Evolutionary conservation across 2,113 vertebrate species (phyloP).

Genomic region (Turdus rufiventris): DNA sequence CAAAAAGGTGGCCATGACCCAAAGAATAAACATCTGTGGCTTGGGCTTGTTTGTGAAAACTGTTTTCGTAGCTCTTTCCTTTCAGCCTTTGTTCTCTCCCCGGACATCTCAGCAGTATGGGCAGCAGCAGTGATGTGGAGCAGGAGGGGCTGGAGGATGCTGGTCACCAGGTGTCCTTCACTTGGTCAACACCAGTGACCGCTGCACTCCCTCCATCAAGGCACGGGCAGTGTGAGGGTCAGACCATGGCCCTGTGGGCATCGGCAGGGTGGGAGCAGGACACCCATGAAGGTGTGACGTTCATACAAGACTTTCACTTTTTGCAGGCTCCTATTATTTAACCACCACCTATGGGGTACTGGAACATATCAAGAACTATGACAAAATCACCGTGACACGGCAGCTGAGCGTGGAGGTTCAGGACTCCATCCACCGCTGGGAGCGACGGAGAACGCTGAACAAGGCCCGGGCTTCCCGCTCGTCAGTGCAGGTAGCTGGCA

Average conservation of each 20-base stretch:
- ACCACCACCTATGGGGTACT: constrained; percentile 94
- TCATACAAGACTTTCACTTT: not conserved
- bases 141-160: not conserved
- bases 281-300: not conserved
- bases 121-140: not conserved
- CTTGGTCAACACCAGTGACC: not conserved
- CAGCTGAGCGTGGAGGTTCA: constrained; percentile 93
- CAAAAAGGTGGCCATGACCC: not conserved
- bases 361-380: constrained; percentile 93
- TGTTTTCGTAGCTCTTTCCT: not conserved
- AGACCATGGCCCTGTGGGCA: not conserved
- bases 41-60: not conserved
- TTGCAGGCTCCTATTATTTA: constrained; percentile 91
- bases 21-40: not conserved
- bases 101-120: not conserved
- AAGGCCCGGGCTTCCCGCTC: constrained; percentile 81
- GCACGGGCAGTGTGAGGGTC: not conserved
- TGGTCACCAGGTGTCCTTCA: not conserved
- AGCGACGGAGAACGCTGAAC: constrained; percentile 90
- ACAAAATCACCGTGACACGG: constrained; percentile 87
- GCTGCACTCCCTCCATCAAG: not conserved
- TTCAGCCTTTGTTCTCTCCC: not conserved
- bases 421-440: constrained; percentile 97
- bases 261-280: not conserved
- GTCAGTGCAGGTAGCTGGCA: constrained; percentile 79